A percentile compares a stretch with the other conserved stretches of the same genome.
Evolutionary conservation across 2,113 vertebrate species (phyloP).

Genomic region (Nycticryphes semicollaris): DNA sequence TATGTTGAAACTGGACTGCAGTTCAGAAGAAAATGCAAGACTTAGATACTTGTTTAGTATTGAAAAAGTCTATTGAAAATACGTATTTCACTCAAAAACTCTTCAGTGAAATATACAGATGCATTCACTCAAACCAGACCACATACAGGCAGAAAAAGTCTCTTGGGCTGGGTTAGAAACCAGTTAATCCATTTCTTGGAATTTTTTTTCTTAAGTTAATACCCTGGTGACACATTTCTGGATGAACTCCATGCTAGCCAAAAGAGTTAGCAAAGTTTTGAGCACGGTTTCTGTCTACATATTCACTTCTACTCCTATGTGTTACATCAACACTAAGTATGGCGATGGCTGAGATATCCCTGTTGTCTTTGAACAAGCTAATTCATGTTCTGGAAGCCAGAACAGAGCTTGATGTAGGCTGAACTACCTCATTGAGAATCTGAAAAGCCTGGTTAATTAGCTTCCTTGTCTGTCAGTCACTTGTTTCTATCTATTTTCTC

Average conservation of each 20-base stretch:
- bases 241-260: background rate
- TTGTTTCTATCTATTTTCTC: constrained; percentile 39
- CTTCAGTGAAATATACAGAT: background rate
- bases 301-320: background rate
- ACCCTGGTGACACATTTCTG: background rate
- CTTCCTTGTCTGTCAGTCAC: constrained; percentile 50
- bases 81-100: background rate
- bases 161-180: background rate
- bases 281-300: background rate
- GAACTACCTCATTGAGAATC: constrained; percentile 20
- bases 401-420: constrained; percentile 25
- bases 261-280: background rate
- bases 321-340: background rate
- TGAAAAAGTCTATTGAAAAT: background rate
- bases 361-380: background rate
- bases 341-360: background rate
- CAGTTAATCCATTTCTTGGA: background rate
- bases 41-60: background rate
- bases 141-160: background rate
- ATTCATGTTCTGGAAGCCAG: constrained; percentile 17
- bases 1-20: rapidly evolving
- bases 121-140: background rate
- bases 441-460: constrained; percentile 44
- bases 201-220: background rate
- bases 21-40: background rate